Evolutionary conservation across 2,113 vertebrate species (phyloP).

Genomic region (Edolisoma coerulescens): DNA sequence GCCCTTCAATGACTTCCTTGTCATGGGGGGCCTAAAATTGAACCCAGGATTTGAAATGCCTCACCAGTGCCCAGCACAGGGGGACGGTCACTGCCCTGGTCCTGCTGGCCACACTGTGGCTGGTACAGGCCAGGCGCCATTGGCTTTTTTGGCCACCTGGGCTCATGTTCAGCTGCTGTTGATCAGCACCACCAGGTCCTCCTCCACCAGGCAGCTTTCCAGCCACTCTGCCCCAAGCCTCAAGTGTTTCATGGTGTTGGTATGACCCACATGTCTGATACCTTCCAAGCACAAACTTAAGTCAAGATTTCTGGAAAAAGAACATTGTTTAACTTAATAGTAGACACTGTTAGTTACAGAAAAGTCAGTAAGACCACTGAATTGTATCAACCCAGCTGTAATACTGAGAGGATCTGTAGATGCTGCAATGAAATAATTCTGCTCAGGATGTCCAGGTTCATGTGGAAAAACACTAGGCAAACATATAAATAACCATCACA

Average conservation of each 20-base stretch:
- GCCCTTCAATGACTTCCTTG: neutral
- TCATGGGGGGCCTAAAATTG: neutral
- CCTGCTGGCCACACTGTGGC: neutral
- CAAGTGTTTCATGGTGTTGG: neutral
- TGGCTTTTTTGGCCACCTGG: neutral
- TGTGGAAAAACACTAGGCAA: neutral
- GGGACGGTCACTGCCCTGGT: neutral
- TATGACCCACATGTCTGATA: neutral
- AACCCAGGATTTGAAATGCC: neutral
- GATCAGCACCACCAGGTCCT: neutral
- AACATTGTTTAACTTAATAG: neutral
- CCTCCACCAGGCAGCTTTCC: neutral
- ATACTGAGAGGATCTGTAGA: neutral
- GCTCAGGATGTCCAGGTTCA: neutral
- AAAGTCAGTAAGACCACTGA: neutral
- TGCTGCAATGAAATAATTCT: neutral
- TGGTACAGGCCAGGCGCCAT: neutral
- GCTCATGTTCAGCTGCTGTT: neutral
- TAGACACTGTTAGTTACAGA: neutral
- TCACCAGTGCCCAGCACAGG: neutral
- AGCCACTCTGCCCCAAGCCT: neutral
- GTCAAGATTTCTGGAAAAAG: neutral
- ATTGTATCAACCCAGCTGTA: neutral
- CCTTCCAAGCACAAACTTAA: neutral
- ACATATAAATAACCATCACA: neutral